Percentiles rank a stretch among this genome's conserved stretches.
Evolutionary conservation across 2,113 vertebrate species (phyloP).

Genomic region (Ictidomys tridecemlineatus): DNA sequence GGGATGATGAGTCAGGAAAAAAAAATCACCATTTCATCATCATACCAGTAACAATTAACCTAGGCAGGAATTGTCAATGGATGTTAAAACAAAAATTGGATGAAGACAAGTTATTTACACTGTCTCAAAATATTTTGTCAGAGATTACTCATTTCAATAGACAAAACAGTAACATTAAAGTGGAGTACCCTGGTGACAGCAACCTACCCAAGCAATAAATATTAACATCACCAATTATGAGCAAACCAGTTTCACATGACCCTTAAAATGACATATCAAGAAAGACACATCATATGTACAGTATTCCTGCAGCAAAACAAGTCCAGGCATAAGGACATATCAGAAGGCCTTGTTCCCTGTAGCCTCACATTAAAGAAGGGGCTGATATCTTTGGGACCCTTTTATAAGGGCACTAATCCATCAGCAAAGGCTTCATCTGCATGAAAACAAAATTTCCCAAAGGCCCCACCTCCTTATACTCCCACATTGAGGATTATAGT

Average conservation of each 20-base stretch:
- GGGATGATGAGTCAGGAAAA: too few relatives aligned
- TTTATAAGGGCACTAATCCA: neutral
- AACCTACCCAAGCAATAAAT: neutral
- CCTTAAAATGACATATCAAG: neutral
- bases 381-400: neutral
- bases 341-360: neutral
- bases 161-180: neutral
- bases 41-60: neutral
- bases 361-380: neutral
- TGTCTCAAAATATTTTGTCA: neutral
- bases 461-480: neutral
- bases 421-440: neutral
- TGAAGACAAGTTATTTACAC: neutral
- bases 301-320: neutral
- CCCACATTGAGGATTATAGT: neutral
- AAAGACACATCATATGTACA: neutral
- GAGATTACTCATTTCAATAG: neutral
- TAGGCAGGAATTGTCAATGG: neutral
- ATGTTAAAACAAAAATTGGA: neutral
- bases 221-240: neutral
- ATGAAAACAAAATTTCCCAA: neutral
- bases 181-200: neutral
- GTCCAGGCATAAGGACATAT: accelerated
- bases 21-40: neutral
- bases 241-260: accelerated